Evolutionary conservation across 1,140 invertebrate genomes (phyloP).

Genomic region (Bilobella aurantiaca): DNA sequence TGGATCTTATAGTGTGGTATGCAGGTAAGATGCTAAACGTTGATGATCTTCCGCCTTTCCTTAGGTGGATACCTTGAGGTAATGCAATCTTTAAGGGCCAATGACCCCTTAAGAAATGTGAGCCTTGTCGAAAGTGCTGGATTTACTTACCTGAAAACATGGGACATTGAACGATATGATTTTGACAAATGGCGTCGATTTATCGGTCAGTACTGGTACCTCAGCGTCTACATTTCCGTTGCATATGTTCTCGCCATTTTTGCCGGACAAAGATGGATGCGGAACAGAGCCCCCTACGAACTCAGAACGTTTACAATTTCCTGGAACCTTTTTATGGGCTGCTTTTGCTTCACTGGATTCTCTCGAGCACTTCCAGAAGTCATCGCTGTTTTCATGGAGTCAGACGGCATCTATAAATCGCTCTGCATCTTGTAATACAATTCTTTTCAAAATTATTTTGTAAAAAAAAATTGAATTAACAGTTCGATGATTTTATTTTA

Average conservation of each 20-base stretch:
- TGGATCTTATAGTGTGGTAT: too few relatives aligned
- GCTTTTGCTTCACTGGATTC: constrained; percentile 20
- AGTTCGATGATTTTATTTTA: not conserved
- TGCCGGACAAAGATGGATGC: constrained; percentile 84
- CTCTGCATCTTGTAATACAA: constrained; percentile 13
- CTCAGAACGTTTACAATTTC: constrained; percentile 13
- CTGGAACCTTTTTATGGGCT: constrained; percentile 27
- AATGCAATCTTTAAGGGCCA: not conserved
- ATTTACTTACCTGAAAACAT: not conserved
- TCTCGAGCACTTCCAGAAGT: constrained; percentile 23
- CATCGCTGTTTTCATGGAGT: constrained; percentile 3
- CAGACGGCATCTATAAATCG: constrained; percentile 16
- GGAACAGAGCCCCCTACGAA: constrained; percentile 38
- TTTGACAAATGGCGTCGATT: constrained; percentile 18
- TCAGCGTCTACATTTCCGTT: constrained; percentile 65
- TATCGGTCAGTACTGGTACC: constrained; percentile 23
- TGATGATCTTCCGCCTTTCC: too few relatives aligned
- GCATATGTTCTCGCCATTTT: constrained; percentile 91
- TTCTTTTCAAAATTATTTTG: not conserved
- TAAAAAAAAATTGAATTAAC: not conserved
- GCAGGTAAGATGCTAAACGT: too few relatives aligned
- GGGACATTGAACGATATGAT: constrained; percentile 19
- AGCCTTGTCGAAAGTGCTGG: not conserved
- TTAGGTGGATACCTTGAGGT: not conserved
- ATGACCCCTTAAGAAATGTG: not conserved